Conservation (phyloP, 2,113 vertebrate genomes). For the Haplotaxodon microlepis region DNA sequence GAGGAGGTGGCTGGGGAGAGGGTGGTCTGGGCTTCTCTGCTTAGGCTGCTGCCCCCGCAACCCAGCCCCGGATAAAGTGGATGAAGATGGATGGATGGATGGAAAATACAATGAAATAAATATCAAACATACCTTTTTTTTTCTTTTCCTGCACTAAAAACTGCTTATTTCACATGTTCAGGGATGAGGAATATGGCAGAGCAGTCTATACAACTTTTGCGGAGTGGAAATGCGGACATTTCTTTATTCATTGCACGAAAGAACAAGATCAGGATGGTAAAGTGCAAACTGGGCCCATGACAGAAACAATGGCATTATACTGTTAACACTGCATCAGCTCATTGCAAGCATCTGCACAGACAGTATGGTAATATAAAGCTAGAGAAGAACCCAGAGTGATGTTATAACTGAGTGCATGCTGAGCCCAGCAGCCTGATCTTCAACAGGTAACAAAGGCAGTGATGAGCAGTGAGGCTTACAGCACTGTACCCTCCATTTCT, state of each 20-base stretch:
- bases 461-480: background rate
- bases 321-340: background rate
- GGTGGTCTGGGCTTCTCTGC: rapidly evolving
- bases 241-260: background rate
- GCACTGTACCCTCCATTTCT: background rate
- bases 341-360: background rate
- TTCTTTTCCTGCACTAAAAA: background rate
- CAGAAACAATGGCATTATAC: background rate
- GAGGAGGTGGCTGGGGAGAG: too few relatives aligned
- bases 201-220: background rate
- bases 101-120: background rate
- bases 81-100: background rate
- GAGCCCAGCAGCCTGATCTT: background rate
- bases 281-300: background rate
- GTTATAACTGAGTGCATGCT: background rate
- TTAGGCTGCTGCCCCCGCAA: rapidly evolving
- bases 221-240: background rate
- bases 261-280: background rate
- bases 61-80: rapidly evolving
- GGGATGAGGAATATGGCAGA: background rate
- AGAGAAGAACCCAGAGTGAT: background rate
- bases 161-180: background rate
- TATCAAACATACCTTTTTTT: background rate
- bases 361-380: background rate
- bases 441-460: background rate